Percentiles rank a stretch among this genome's conserved stretches.
Evolutionary conservation across 37 sponge, comb jelly and placozoan genomes (phyloP).

Genomic region (Bolinopsis microptera): DNA sequence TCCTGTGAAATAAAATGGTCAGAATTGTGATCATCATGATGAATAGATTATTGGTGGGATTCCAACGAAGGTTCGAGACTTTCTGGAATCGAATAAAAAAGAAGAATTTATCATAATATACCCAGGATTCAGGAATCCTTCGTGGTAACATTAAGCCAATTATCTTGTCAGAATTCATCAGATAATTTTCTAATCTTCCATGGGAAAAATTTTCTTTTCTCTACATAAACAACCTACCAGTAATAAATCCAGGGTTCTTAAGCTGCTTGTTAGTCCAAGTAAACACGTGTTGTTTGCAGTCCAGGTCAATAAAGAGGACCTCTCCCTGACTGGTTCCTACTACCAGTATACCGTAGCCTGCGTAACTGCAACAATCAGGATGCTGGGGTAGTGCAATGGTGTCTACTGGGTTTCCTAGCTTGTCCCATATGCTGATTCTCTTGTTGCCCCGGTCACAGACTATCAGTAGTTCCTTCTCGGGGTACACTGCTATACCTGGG

Average conservation of each 20-base stretch:
- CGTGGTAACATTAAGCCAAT: too few species aligned
- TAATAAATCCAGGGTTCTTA: slow-evolving; percentile 50
- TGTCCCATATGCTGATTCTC: slow-evolving; percentile 42
- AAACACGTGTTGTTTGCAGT: slow-evolving; percentile 37
- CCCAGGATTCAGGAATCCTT: too few species aligned
- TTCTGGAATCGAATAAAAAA: too few species aligned
- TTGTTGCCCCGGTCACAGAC: slow-evolving; percentile 64
- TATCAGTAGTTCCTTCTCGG: slow-evolving; percentile 49
- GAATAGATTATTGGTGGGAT: too few species aligned
- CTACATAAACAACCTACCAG: slow-evolving; percentile 40
- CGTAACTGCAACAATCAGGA: slow-evolving; percentile 56
- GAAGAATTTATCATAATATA: too few species aligned
- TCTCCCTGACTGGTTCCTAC: slow-evolving; percentile 61
- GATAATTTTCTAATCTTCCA: too few species aligned
- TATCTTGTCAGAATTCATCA: too few species aligned
- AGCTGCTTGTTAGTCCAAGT: slow-evolving; percentile 64
- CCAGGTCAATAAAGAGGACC: slow-evolving; percentile 46
- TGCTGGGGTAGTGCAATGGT: slow-evolving; percentile 43
- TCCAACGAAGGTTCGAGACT: too few species aligned
- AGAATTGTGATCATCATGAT: too few species aligned
- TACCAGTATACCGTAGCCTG: slow-evolving; percentile 60
- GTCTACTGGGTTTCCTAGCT: slow-evolving; percentile 9
- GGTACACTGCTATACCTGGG: slow-evolving; percentile 50
- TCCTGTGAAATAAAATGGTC: slow-evolving; percentile 27
- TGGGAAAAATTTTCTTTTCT: too few species aligned